Conservation (phyloP, 2,888 invertebrate species). For the Phyto melanocephala region DNA sequence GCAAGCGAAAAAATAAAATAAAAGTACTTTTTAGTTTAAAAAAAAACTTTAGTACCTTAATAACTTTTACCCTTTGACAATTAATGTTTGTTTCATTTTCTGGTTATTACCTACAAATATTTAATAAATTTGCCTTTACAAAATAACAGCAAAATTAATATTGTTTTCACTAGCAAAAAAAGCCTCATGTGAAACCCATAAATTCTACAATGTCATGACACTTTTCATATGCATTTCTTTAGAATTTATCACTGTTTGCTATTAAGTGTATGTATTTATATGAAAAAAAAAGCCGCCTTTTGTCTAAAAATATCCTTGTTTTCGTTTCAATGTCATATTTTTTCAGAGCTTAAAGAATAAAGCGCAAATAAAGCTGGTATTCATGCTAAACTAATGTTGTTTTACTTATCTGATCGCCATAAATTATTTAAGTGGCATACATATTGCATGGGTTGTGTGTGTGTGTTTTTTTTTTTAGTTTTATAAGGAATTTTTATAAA, state of each 20-base stretch:
- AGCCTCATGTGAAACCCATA: slow-evolving; percentile 33
- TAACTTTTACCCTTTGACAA: no score
- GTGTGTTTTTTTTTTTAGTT: background rate
- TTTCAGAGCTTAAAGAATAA: background rate
- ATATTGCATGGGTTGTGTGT: slow-evolving; percentile 1
- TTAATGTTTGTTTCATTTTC: no score
- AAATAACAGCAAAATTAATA: background rate
- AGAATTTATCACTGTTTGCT: slow-evolving; percentile 29
- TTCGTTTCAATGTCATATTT: slow-evolving; percentile 60
- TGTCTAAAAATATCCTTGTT: slow-evolving; percentile 50
- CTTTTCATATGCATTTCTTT: slow-evolving; percentile 49
- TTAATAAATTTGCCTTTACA: slow-evolving; percentile 1
- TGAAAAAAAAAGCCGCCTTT: slow-evolving; percentile 31
- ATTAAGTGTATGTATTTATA: background rate
- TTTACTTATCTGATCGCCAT: slow-evolving; percentile 45
- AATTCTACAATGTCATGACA: slow-evolving; percentile 42
- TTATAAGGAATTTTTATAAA: background rate
- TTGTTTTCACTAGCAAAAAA: slow-evolving; percentile 1
- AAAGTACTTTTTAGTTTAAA: no score
- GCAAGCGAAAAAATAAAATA: no score
- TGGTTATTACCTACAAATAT: background rate
- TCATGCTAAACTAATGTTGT: slow-evolving; percentile 6
- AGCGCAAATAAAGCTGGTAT: background rate
- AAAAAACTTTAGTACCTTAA: no score
- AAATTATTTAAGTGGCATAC: slow-evolving; percentile 51